These are phyloP conservation scores for Eclectus roratus DNA, from an alignment of 2,113 vertebrate species.

Conservation along the genomic window DNA sequence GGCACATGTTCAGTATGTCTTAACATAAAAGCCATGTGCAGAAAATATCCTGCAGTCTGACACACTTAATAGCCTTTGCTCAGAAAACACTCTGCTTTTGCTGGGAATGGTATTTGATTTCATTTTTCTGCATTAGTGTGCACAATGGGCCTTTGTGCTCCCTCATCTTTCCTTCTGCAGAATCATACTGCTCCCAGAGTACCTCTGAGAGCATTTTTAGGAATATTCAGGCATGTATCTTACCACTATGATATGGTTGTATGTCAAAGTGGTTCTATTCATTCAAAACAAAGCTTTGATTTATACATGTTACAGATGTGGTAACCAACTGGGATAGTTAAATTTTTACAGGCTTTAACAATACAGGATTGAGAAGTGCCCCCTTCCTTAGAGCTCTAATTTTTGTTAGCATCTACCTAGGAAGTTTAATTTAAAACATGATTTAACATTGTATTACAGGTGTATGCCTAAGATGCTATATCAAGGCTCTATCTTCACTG, in stretches of 20 bases:
- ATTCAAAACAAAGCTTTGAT: slow-evolving; percentile 13
- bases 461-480: background rate
- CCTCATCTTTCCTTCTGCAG: background rate
- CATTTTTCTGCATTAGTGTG: background rate
- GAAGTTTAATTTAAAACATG: background rate
- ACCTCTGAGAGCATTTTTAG: slow-evolving; percentile 1
- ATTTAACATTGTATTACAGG: background rate
- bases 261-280: background rate
- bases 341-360: background rate
- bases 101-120: slow-evolving; percentile 4
- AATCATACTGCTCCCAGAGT: slow-evolving; percentile 5
- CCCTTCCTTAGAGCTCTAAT: background rate
- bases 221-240: background rate
- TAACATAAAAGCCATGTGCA: slow-evolving; percentile 44
- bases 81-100: background rate
- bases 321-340: background rate
- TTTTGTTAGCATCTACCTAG: background rate
- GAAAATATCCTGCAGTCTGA: slow-evolving; percentile 24
- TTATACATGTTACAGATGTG: background rate
- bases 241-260: background rate
- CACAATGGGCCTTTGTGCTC: background rate
- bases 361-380: background rate
- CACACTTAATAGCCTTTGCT: slow-evolving; percentile 10
- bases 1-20: slow-evolving; percentile 41
- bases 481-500: background rate